These are phyloP conservation scores for Kryphioiulus occultus DNA, from an alignment of 2,888 invertebrate species.

Conservation along the genomic window DNA sequence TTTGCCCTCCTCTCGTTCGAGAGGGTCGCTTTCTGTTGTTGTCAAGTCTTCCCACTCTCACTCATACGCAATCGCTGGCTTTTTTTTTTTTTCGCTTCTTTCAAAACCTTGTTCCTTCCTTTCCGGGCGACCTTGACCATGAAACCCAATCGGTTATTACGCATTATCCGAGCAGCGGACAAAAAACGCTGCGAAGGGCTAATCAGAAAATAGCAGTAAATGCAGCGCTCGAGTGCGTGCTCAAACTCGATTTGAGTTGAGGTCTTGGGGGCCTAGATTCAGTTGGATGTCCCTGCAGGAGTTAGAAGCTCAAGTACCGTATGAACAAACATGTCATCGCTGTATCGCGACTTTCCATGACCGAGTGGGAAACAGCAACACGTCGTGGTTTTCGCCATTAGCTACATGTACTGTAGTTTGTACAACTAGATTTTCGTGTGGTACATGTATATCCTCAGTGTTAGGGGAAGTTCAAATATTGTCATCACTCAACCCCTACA, in stretches of 20 bases:
- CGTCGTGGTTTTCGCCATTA: no score
- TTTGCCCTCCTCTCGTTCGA: conserved; percentile 9
- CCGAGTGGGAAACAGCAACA: no score
- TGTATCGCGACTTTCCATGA: no score
- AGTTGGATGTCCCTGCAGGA: no score
- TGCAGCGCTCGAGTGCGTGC: neutral
- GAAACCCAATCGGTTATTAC: conserved; percentile 46
- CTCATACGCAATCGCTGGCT: neutral
- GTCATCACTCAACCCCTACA: no score
- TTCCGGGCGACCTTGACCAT: conserved; percentile 44
- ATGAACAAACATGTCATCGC: no score
- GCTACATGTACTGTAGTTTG: no score
- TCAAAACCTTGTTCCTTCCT: conserved; percentile 19
- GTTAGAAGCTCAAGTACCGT: no score
- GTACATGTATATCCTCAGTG: no score
- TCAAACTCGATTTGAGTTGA: neutral
- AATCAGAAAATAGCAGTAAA: conserved; percentile 12
- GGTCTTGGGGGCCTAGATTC: neutral
- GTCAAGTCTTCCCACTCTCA: conserved; percentile 37
- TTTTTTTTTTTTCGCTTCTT: conserved; percentile 32
- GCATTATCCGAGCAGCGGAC: neutral
- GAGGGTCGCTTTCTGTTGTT: conserved; percentile 44
- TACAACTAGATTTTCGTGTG: no score
- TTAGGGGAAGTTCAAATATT: no score
- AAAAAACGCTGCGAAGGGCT: neutral